Base-by-base conservation (phyloP, 2,113 vertebrate species). In the Taurulus bubalis region DNA sequence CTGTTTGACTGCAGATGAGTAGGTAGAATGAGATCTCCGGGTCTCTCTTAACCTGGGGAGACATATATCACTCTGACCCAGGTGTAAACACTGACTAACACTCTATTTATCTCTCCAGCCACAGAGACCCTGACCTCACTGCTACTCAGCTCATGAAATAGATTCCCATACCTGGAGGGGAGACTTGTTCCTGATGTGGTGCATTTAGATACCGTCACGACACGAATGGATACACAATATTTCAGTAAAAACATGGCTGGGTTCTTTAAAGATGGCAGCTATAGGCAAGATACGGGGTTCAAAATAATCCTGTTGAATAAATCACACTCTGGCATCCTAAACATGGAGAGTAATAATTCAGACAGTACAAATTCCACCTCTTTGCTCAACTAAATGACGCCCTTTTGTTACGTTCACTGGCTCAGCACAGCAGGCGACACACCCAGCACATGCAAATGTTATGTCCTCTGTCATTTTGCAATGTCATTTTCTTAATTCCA, bases 31-130 rank as follows among this genome's bases (percentile, higher is more conserved):
- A 78, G 82, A 79, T 86, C 65, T 88, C 79, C 79, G 87, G 72
- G 73, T 81, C 85, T 80, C 40, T 71, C 47, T 69, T 71, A 64
- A 71, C 80, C 71, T 7, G 8, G 36, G 24, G 68, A 16, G 75
- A 82, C 64, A 85, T 90, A 85, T 64, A 91, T 91, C 87, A 88
- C 68, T 72, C 67, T 11, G 69, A 76, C 42, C 75, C 63, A 65
- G 80, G 76, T 78, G 78, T 84, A 91, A 91, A 90, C 87, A 85
- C 71, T 22, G 62, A 63, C 74, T 71, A 79, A 77, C 67, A 80
- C 74, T 77, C 82, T 79, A 91, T 90, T 90, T 82, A 88, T 92
- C 87, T 86, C 71, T 53, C 16, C 4, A 59, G 79, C 65, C 22
- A 38, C 53, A 60, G 65, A 83, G 73, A 84, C 65, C 69, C 81